A percentile compares a stretch with the other conserved stretches of the same genome.
Evolutionary conservation across 2,113 vertebrate species (phyloP).

Genomic region (Protobothrops flavoviridis): DNA sequence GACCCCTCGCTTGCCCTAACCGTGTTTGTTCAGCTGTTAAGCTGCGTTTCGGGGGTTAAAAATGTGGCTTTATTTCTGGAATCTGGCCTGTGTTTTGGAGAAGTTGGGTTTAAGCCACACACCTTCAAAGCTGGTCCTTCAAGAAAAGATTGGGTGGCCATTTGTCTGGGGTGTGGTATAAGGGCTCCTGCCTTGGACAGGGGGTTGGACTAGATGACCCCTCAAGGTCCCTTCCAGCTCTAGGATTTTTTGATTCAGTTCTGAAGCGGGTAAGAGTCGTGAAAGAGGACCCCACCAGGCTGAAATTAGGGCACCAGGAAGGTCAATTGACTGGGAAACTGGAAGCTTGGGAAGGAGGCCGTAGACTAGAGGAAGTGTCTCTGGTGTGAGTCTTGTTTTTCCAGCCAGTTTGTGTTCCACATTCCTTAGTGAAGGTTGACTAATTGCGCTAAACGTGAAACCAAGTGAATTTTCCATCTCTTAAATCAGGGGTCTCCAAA

Average conservation of each 20-base stretch:
- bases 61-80: neutral
- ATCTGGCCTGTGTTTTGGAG: neutral
- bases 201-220: neutral
- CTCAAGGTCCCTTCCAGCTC: neutral
- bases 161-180: neutral
- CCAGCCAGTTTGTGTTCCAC: neutral
- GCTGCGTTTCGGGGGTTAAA: neutral
- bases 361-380: neutral
- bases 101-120: neutral
- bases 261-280: neutral
- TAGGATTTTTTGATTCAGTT: neutral
- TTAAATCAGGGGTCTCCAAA: neutral
- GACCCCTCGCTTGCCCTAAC: neutral
- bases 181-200: neutral
- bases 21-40: neutral
- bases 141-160: neutral
- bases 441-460: neutral
- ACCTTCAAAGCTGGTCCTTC: neutral
- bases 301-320: neutral
- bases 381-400: neutral
- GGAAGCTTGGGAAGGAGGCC: neutral
- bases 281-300: neutral
- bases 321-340: neutral
- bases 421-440: neutral
- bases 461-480: neutral